Evolutionary conservation across 2,113 vertebrate genomes (phyloP).

Genomic region (Rhynchomys soricoides): DNA sequence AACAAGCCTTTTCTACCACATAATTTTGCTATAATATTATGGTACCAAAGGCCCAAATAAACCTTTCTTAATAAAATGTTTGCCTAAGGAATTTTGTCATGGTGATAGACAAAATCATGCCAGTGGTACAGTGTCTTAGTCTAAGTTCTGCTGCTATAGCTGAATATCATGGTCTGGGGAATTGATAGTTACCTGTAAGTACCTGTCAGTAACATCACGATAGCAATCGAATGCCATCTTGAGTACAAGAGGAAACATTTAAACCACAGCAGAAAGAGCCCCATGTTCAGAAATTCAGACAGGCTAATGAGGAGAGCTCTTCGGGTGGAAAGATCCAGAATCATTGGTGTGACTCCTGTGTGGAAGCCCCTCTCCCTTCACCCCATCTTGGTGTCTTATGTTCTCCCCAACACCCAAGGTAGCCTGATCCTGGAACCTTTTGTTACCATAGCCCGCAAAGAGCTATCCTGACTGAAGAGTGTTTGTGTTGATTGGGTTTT

Average conservation of each 20-base stretch:
- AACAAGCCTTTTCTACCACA: neutral
- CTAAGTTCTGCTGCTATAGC: neutral
- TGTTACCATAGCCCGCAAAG: neutral
- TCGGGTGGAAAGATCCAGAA: neutral
- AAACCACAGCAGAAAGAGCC: neutral
- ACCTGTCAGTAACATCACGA: neutral
- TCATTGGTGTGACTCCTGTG: fast-evolving
- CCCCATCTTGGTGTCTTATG: no score
- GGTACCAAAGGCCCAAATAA: neutral
- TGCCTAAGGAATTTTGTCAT: neutral
- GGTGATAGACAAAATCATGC: neutral
- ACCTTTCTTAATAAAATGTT: neutral
- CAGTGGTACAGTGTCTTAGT: neutral
- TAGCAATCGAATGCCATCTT: neutral
- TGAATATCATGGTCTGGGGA: neutral
- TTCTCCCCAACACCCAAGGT: neutral
- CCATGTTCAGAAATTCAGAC: neutral
- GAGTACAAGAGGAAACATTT: neutral
- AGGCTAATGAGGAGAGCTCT: neutral
- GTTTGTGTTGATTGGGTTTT: no score
- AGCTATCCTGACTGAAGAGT: neutral
- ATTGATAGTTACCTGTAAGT: neutral
- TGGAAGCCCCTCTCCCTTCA: neutral
- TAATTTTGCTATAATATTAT: neutral
- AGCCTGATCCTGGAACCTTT: neutral